Conservation (phyloP, 2,113 vertebrate genomes). For the Furnarius figulus region DNA sequence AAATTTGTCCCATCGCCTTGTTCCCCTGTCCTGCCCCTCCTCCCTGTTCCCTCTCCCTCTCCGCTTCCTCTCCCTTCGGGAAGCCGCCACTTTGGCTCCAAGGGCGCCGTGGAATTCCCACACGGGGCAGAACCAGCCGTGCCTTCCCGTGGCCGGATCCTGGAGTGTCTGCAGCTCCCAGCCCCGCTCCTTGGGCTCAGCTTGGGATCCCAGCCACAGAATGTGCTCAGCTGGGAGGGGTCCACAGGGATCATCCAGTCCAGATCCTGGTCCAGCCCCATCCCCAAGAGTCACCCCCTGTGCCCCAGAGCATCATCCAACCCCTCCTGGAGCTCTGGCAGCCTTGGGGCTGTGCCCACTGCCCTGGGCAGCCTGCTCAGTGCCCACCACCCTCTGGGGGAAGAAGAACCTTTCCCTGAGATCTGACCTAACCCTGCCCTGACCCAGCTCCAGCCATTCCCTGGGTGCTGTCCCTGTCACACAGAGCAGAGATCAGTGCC, state of each 20-base stretch:
- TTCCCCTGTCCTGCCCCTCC: background rate
- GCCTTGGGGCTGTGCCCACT: background rate
- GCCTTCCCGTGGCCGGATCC: background rate
- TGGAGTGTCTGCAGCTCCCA: background rate
- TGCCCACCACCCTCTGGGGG: background rate
- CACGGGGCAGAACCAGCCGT: background rate
- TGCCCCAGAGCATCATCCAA: background rate
- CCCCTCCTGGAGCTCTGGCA: background rate
- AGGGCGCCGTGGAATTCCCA: background rate
- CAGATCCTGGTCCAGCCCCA: background rate
- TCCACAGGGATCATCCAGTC: too few relatives aligned
- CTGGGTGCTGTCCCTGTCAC: background rate
- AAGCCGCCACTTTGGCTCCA: conserved; percentile 83
- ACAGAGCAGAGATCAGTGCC: background rate
- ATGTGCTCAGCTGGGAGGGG: background rate
- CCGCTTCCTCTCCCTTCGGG: conserved; percentile 78
- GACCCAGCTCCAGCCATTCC: background rate
- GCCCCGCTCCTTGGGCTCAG: background rate
- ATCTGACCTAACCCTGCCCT: background rate
- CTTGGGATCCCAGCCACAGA: background rate
- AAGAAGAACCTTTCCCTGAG: background rate
- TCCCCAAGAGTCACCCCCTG: background rate
- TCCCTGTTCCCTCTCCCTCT: conserved; percentile 21
- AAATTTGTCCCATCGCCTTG: conserved; percentile 46
- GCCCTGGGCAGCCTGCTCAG: background rate